phyloP scores from a whole-genome alignment of 1,140 invertebrate genomes.

The Drosophila malerkotliana region DNA sequence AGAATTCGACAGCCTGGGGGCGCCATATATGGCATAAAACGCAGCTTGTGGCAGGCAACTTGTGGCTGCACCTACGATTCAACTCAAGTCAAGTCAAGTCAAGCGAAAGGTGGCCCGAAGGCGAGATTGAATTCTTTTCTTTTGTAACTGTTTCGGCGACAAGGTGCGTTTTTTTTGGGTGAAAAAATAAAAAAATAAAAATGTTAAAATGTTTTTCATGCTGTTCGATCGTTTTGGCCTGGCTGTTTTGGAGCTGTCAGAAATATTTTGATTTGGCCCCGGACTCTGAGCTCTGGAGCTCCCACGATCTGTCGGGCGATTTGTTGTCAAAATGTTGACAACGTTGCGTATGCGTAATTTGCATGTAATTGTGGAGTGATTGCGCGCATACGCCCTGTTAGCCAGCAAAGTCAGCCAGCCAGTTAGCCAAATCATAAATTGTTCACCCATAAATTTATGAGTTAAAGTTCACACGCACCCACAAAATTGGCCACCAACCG shows the following conservation, averaged over 20 bases:
- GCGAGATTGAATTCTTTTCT: conserved; percentile 70
- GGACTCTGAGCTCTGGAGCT: conserved; percentile 27
- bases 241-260: conserved; percentile 54
- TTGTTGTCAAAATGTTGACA: conserved; percentile 66
- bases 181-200: conserved; percentile 66
- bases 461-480: conserved; percentile 73
- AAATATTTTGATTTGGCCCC: conserved; percentile 40
- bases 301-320: conserved; percentile 70
- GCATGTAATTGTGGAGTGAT: conserved; percentile 58
- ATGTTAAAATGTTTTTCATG: conserved; percentile 79
- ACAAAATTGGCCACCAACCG: conserved; percentile 67
- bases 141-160: conserved; percentile 67
- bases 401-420: conserved; percentile 27
- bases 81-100: conserved; percentile 5
- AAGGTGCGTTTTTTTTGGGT: conserved; percentile 65
- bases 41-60: conserved; percentile 44
- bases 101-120: conserved; percentile 56
- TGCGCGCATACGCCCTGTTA: conserved; percentile 63
- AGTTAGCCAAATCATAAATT: conserved; percentile 68
- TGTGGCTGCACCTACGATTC: conserved; percentile 63
- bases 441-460: conserved; percentile 66
- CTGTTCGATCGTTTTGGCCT: conserved; percentile 34
- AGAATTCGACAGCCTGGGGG: conserved; percentile 46
- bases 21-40: conserved; percentile 70
- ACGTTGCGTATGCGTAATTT: conserved; percentile 65